Evolutionary conservation across 2,113 vertebrate genomes (phyloP).

Genomic region (Myxocyprinus asiaticus): DNA sequence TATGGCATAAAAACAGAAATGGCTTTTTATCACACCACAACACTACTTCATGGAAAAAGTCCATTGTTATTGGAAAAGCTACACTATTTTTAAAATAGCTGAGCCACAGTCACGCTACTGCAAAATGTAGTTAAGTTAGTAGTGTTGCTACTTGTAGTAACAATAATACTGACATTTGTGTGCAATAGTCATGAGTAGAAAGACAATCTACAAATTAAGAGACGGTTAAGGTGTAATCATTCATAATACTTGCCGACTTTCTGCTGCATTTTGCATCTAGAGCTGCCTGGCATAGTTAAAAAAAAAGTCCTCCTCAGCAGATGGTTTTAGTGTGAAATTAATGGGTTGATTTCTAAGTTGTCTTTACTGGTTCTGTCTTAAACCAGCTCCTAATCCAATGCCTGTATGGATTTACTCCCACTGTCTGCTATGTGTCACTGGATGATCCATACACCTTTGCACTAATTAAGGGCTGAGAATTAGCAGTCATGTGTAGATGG

Average conservation of each 20-base stretch:
- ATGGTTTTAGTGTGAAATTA: background rate
- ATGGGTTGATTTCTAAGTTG: background rate
- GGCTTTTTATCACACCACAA: background rate
- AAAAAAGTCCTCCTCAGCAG: background rate
- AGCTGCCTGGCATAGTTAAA: no score
- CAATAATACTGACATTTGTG: no score
- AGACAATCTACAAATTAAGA: no score
- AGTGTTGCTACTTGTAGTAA: no score
- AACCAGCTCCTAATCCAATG: constrained; percentile 14
- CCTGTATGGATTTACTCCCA: constrained; percentile 5
- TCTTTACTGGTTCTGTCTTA: constrained; percentile 3
- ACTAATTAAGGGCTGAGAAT: background rate
- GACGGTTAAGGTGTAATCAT: no score
- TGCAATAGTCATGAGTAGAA: background rate
- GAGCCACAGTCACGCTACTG: no score
- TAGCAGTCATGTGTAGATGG: background rate
- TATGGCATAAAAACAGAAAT: no score
- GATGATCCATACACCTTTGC: constrained; percentile 7
- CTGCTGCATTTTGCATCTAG: no score
- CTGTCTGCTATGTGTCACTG: constrained; percentile 2
- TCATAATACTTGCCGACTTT: no score
- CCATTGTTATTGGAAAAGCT: background rate
- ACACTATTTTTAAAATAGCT: no score
- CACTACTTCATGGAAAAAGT: background rate
- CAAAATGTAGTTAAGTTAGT: no score